Evolutionary conservation across 2,888 invertebrate species (phyloP).

Genomic region (Cybosia mesomella): DNA sequence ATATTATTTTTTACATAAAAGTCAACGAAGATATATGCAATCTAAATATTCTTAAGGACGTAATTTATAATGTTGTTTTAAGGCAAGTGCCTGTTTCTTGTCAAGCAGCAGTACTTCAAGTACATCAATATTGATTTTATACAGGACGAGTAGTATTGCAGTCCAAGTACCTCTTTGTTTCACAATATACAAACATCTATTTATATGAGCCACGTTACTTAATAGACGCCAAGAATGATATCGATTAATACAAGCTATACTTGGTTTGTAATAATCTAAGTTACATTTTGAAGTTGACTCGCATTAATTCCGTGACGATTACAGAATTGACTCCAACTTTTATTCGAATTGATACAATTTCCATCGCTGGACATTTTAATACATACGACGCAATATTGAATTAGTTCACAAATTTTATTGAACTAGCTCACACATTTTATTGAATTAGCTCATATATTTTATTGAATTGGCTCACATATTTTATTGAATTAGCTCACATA

Average conservation of each 20-base stretch:
- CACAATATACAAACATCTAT: background rate
- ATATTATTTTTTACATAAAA: background rate
- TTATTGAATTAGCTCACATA: too few relatives aligned
- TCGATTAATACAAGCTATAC: background rate
- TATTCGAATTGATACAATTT: background rate
- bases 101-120: background rate
- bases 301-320: background rate
- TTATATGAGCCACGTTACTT: background rate
- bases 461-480: too few relatives aligned
- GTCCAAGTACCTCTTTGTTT: background rate
- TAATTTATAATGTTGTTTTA: background rate
- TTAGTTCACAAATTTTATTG: background rate
- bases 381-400: too few relatives aligned
- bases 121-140: background rate
- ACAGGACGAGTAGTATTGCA: background rate
- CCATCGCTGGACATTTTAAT: background rate
- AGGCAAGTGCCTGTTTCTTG: background rate
- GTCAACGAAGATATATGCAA: background rate
- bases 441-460: too few relatives aligned
- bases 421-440: background rate
- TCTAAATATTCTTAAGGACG: background rate
- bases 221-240: constrained; percentile 1
- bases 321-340: background rate
- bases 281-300: background rate
- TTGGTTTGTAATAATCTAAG: background rate